Percentiles rank a stretch among this genome's conserved stretches.
Conservation (phyloP, 2,888 invertebrate genomes). For the Pollenia amentaria region DNA sequence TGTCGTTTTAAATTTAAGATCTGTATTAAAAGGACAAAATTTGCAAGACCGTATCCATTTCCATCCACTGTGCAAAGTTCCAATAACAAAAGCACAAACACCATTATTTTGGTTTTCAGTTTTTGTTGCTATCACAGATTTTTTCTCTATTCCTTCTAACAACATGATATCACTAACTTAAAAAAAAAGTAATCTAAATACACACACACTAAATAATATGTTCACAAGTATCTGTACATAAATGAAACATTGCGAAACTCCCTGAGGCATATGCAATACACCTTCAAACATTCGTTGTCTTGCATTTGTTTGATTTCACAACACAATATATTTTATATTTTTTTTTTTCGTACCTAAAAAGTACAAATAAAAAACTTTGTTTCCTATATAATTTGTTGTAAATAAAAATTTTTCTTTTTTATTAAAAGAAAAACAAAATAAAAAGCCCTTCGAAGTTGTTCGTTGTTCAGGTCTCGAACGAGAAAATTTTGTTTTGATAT, state of each 20-base stretch:
- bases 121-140: neutral
- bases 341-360: conserved; percentile 16
- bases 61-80: neutral
- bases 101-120: conserved; percentile 5
- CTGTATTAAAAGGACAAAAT: no score
- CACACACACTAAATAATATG: conserved; percentile 7
- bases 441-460: conserved; percentile 49
- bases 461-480: conserved; percentile 33
- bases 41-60: neutral
- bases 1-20: no score
- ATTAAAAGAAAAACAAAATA: neutral
- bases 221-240: neutral
- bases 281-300: conserved; percentile 1
- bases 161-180: conserved; percentile 23
- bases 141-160: neutral
- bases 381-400: conserved; percentile 4
- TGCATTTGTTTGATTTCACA: conserved; percentile 44
- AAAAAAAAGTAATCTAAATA: neutral
- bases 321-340: neutral
- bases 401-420: conserved; percentile 11
- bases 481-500: conserved; percentile 46
- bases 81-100: neutral
- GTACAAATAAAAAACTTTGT: conserved; percentile 47
- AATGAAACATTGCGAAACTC: conserved; percentile 32
- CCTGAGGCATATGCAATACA: conserved; percentile 27